Evolutionary conservation across 2,888 invertebrate species (phyloP).

Genomic region (Cosmia trapezina): DNA sequence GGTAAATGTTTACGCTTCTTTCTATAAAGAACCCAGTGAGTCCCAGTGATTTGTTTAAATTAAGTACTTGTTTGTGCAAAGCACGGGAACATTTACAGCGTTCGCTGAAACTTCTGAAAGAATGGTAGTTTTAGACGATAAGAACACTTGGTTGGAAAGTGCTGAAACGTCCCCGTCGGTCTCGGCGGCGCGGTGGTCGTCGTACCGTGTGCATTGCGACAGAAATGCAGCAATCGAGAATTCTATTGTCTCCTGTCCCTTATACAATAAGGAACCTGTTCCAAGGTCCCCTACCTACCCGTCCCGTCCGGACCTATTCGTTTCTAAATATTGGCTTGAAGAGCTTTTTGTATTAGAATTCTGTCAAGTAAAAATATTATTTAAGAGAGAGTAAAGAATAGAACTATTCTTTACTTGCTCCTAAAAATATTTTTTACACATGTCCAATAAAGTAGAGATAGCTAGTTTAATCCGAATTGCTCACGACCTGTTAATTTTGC

Average conservation of each 20-base stretch:
- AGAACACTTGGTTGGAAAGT: constrained; percentile 21
- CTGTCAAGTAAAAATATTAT: not conserved
- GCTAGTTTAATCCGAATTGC: not conserved
- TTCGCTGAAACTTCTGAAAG: constrained; percentile 40
- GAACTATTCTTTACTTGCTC: no score
- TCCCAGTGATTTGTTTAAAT: constrained; percentile 29
- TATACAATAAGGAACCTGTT: constrained; percentile 7
- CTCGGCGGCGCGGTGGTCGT: constrained; percentile 1
- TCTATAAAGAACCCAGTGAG: constrained; percentile 28
- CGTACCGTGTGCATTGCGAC: constrained; percentile 23
- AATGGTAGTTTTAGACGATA: constrained; percentile 18
- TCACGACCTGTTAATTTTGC: not conserved
- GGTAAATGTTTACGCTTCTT: constrained; percentile 45
- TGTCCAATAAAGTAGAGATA: not conserved
- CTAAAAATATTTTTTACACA: no score
- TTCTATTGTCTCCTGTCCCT: constrained; percentile 35
- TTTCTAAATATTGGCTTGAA: constrained; percentile 3
- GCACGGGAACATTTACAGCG: constrained; percentile 1
- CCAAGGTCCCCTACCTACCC: no score
- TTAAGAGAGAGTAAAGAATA: not conserved
- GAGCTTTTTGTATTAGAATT: not conserved
- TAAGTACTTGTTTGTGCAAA: constrained; percentile 25
- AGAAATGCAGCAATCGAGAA: constrained; percentile 32
- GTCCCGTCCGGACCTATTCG: not conserved
- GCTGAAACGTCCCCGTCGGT: constrained; percentile 9